A percentile compares a stretch with the other conserved stretches of the same genome.
These are phyloP conservation scores for Dromius quadrimaculatus DNA, from an alignment of 2,888 invertebrate species.

Conservation along the genomic window DNA sequence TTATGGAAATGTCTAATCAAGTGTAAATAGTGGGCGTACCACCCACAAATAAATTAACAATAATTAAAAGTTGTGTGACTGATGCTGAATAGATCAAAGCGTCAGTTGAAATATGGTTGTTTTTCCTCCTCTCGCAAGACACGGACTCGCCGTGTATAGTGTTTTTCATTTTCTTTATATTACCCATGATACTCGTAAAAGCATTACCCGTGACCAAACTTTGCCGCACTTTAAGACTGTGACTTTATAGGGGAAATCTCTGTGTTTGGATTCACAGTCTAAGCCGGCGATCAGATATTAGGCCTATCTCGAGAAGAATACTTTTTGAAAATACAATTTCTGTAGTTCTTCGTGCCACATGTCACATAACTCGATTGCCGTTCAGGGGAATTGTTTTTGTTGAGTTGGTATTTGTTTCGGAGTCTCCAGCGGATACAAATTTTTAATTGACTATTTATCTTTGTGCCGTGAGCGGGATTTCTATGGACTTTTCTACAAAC, in stretches of 20 bases:
- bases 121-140: slow-evolving; percentile 3
- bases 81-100: slow-evolving; percentile 7
- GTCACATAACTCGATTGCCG: slow-evolving; percentile 51
- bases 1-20: not conserved
- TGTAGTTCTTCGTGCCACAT: slow-evolving; percentile 60
- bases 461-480: slow-evolving; percentile 6
- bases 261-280: slow-evolving; percentile 32
- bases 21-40: not conserved
- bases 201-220: slow-evolving; percentile 90
- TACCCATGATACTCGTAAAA: slow-evolving; percentile 87
- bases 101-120: slow-evolving; percentile 1
- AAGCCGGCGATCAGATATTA: slow-evolving; percentile 61
- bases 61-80: slow-evolving; percentile 19
- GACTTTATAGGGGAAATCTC: slow-evolving; percentile 62
- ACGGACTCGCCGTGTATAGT: slow-evolving; percentile 64
- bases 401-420: slow-evolving; percentile 40
- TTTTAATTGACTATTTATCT: slow-evolving; percentile 52
- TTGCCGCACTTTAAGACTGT: slow-evolving; percentile 68
- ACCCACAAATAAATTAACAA: slow-evolving; percentile 4
- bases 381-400: slow-evolving; percentile 49
- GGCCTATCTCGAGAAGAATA: slow-evolving; percentile 64
- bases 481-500: not conserved
- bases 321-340: slow-evolving; percentile 65
- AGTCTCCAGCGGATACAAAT: slow-evolving; percentile 45
- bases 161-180: slow-evolving; percentile 92